Evolutionary conservation across 2,888 invertebrate genomes (phyloP), one percentile per base, ranked within the genome.

Genomic region (Caenorhabditis macrosperma): DNA sequence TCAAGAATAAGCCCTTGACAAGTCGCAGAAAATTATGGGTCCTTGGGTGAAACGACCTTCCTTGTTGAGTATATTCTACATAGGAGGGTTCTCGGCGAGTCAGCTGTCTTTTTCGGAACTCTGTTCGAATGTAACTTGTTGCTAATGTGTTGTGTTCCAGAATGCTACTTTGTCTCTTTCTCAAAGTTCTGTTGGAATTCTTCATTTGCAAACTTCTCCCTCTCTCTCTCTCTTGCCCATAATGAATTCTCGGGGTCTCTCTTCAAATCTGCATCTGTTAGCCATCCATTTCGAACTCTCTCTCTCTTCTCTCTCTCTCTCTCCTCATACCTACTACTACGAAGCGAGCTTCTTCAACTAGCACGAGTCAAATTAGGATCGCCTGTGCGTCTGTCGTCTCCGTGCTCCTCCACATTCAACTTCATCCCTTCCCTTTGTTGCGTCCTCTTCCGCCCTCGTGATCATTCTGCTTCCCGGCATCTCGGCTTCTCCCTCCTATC

Each of bases 291-390:
- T 46, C 26, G 54, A 33, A 54, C 54, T 54, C 54, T 30, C 15
- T 30, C n/a, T 33, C 33, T 54, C 15, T 33, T 17, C 28, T 10
- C 6, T 28, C 20, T 12, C 52, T 44, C n/a, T n/a, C n/a, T n/a
- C n/a, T n/a, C n/a, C n/a, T n/a, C n/a, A n/a, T n/a, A 44, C 44
- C 44, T 44, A 44, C 44, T 44, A 44, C 44, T 44, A 12, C 38
- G 38, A 10, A 4, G 17, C 44, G 4, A n/a, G 17, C 54, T 17
- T 54, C 54, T 54, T 30, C n/a, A 54, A 33, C 17, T 20, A 54
- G 54, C 30, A 50, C 50, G 17, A 30, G 38, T 50, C 64, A 64
- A 64, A 64, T 64, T 64, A 64, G 64, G 52, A 64, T 50, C 38
- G 35, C 10, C 46, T 30, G 50, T 50, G 50, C 1, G 26, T 52